Evolutionary conservation across 2,113 vertebrate genomes (phyloP).

Genomic region (Elaphurus davidianus): DNA sequence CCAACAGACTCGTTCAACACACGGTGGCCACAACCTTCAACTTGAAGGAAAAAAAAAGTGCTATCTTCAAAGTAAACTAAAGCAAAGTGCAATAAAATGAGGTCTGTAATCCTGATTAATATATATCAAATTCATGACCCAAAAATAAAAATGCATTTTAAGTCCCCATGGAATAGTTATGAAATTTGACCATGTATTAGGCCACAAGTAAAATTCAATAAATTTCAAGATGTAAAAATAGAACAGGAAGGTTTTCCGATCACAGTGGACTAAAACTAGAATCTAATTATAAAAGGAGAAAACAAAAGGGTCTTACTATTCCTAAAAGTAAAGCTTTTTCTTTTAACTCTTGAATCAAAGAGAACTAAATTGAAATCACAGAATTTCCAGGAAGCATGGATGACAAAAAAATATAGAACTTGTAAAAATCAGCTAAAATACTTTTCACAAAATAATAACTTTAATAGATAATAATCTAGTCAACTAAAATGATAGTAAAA

Average conservation of each 20-base stretch:
- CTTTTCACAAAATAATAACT: neutral
- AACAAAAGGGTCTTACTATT: neutral
- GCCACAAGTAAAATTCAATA: neutral
- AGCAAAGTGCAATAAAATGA: neutral
- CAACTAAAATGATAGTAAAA: neutral
- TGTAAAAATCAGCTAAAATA: neutral
- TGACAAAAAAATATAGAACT: neutral
- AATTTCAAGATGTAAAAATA: neutral
- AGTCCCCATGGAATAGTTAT: neutral
- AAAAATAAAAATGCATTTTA: neutral
- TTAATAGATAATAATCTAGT: neutral
- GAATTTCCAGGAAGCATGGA: neutral
- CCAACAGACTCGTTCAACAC: neutral
- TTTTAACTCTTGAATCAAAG: neutral
- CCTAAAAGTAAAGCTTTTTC: neutral
- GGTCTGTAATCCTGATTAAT: neutral
- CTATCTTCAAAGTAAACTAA: neutral
- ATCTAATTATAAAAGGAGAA: neutral
- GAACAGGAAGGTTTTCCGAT: neutral
- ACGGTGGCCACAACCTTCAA: neutral
- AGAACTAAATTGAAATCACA: neutral
- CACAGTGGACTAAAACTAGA: neutral
- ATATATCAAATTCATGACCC: neutral
- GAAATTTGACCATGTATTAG: neutral
- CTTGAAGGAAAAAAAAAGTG: neutral